Evolutionary conservation across 2,888 invertebrate species (phyloP).

Genomic region (Cosmorhoe ocellata): DNA sequence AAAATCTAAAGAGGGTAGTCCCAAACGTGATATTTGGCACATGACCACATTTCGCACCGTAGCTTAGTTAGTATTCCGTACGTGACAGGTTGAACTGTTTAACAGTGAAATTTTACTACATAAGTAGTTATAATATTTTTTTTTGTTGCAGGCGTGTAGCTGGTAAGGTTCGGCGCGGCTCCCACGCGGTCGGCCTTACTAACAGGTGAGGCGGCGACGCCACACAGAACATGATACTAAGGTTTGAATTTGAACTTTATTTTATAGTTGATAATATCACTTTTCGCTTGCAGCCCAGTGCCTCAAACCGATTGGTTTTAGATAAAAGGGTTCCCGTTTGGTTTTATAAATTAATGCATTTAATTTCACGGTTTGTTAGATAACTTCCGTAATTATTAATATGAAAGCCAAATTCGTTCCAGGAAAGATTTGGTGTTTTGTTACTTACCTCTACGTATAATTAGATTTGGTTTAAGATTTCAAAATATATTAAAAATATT

Average conservation of each 20-base stretch:
- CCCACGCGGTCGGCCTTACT: conserved; percentile 78
- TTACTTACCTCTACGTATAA: too few relatives aligned
- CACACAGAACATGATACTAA: conserved; percentile 81
- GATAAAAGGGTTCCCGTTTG: conserved; percentile 28
- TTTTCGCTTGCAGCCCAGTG: conserved; percentile 22
- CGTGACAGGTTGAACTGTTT: too few relatives aligned
- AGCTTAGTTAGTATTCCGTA: too few relatives aligned
- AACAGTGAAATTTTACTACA: too few relatives aligned
- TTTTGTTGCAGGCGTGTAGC: conserved; percentile 65
- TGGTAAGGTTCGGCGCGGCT: conserved; percentile 75
- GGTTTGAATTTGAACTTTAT: conserved; percentile 76
- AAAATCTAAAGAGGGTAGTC: too few relatives aligned
- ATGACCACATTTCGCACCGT: too few relatives aligned
- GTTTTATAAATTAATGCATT: conserved; percentile 45
- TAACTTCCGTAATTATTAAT: conserved; percentile 13
- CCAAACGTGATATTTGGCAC: too few relatives aligned
- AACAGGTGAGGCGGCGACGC: conserved; percentile 80
- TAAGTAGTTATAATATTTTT: conserved; percentile 2
- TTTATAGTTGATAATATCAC: conserved; percentile 33
- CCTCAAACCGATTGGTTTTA: conserved; percentile 11
- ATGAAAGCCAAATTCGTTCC: background rate
- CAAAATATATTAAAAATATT: too few relatives aligned
- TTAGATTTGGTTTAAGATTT: too few relatives aligned
- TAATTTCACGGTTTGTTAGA: conserved; percentile 41
- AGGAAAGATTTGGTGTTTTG: background rate